Evolutionary conservation across 2,888 invertebrate species (phyloP).

Genomic region (Epirrita christyi): DNA sequence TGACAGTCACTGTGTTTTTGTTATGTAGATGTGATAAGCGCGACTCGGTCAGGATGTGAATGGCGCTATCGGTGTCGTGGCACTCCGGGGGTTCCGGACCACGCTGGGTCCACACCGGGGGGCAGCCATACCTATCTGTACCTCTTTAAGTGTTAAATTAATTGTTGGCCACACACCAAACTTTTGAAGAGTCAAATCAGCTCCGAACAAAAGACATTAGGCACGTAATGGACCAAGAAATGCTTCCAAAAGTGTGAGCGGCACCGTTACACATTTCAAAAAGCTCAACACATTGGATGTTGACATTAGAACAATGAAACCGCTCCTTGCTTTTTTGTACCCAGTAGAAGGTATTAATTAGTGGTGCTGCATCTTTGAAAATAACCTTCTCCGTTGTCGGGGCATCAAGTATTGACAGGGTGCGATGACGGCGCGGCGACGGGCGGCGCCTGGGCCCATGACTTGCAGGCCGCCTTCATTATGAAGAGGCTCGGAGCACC

Average conservation of each 20-base stretch:
- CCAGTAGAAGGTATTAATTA: conserved; percentile 76
- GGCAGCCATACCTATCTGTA: conserved; percentile 48
- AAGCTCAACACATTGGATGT: conserved; percentile 48
- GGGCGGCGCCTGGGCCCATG: conserved; percentile 72
- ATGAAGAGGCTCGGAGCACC: conserved; percentile 58
- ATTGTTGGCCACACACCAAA: conserved; percentile 61
- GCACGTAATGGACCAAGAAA: conserved; percentile 17
- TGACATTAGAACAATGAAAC: conserved; percentile 74
- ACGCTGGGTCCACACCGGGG: conserved; percentile 53
- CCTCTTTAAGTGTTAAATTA: conserved; percentile 72
- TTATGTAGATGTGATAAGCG: conserved; percentile 58
- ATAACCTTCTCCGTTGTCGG: conserved; percentile 79
- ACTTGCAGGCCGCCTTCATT: conserved; percentile 81
- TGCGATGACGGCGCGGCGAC: conserved; percentile 70
- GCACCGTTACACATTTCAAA: conserved; percentile 48
- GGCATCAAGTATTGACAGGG: conserved; percentile 76
- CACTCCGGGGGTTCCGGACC: conserved; percentile 58
- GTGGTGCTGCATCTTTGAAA: conserved; percentile 76
- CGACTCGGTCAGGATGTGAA: conserved; percentile 58
- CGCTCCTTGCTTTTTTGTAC: conserved; percentile 71
- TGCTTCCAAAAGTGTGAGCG: conserved; percentile 35
- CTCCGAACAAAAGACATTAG: conserved; percentile 23
- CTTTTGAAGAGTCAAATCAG: conserved; percentile 9
- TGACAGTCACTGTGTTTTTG: conserved; percentile 58
- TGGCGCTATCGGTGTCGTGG: conserved; percentile 68